These are phyloP conservation scores for Iphiclides podalirius DNA, from an alignment of 2,888 invertebrate genomes.

Conservation along the genomic window DNA sequence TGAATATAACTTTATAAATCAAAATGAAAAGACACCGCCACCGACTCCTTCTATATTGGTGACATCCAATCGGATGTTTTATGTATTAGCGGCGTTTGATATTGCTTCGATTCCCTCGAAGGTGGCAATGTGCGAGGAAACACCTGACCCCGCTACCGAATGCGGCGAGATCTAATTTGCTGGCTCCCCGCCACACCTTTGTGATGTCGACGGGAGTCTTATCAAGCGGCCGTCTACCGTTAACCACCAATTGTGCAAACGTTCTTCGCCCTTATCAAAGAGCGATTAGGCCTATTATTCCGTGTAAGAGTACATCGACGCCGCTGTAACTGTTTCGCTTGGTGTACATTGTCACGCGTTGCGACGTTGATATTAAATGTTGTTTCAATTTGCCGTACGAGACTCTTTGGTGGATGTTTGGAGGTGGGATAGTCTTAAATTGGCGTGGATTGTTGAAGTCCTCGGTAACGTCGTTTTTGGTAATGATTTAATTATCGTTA, in stretches of 20 bases:
- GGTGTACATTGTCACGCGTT: conserved; percentile 6
- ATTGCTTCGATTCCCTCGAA: conserved; percentile 6
- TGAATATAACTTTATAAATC: too few relatives aligned
- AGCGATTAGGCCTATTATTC: conserved; percentile 13
- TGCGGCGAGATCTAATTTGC: conserved; percentile 22
- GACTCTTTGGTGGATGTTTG: too few relatives aligned
- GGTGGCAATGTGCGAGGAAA: neutral
- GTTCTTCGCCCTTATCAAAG: conserved; percentile 10
- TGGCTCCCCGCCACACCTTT: conserved; percentile 13
- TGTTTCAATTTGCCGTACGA: conserved; percentile 16
- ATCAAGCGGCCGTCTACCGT: conserved; percentile 13
- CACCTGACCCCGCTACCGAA: conserved; percentile 21
- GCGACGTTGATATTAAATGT: conserved; percentile 16
- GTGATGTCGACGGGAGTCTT: too few relatives aligned
- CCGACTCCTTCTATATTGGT: neutral
- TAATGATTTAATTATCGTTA: too few relatives aligned
- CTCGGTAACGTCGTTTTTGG: too few relatives aligned
- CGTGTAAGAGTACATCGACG: neutral
- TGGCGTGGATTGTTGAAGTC: too few relatives aligned
- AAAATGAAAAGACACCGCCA: neutral
- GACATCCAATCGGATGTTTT: neutral
- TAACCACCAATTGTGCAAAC: conserved; percentile 6
- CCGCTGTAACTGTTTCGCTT: conserved; percentile 1
- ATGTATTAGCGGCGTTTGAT: neutral
- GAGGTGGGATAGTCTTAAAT: too few relatives aligned